A percentile compares a stretch with the other conserved stretches of the same genome.
Conservation (phyloP, 2,888 invertebrate species). For the Drosophila fulvimacula region DNA sequence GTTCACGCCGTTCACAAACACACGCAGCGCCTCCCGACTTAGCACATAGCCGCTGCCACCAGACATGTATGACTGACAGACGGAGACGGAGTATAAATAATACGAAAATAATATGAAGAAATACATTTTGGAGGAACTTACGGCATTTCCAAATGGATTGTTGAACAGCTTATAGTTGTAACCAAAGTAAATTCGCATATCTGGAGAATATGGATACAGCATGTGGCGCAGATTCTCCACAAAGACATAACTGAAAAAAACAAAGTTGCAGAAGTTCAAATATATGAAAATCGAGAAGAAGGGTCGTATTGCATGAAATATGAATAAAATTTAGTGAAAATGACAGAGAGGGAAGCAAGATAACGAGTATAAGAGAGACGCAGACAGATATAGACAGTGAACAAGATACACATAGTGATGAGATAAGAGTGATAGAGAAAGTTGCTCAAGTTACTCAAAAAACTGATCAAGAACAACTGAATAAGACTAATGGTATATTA, state of each 20-base stretch:
- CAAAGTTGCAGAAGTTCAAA: neutral
- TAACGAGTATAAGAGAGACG: neutral
- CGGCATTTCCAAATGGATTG: conserved; percentile 46
- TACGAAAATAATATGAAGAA: neutral
- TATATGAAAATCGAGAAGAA: neutral
- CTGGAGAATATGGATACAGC: conserved; percentile 90
- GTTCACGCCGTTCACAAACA: conserved; percentile 90
- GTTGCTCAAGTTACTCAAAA: too few relatives aligned
- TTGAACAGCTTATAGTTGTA: conserved; percentile 92
- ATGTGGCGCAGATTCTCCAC: conserved; percentile 96
- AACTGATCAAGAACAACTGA: too few relatives aligned
- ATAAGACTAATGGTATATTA: too few relatives aligned
- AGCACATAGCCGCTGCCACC: conserved; percentile 97
- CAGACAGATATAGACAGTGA: neutral
- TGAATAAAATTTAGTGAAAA: neutral
- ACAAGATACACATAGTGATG: neutral
- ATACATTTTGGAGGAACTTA: conserved; percentile 72
- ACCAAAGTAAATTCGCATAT: conserved; percentile 93
- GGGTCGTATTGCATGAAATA: neutral
- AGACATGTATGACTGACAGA: conserved; percentile 92
- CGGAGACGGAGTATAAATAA: neutral
- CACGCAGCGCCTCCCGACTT: conserved; percentile 89
- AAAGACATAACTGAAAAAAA: conserved; percentile 86
- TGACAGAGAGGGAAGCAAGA: neutral
- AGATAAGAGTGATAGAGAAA: neutral